These are phyloP conservation scores for Megalops atlanticus DNA, from an alignment of 2,113 vertebrate species.

Conservation along the genomic window DNA sequence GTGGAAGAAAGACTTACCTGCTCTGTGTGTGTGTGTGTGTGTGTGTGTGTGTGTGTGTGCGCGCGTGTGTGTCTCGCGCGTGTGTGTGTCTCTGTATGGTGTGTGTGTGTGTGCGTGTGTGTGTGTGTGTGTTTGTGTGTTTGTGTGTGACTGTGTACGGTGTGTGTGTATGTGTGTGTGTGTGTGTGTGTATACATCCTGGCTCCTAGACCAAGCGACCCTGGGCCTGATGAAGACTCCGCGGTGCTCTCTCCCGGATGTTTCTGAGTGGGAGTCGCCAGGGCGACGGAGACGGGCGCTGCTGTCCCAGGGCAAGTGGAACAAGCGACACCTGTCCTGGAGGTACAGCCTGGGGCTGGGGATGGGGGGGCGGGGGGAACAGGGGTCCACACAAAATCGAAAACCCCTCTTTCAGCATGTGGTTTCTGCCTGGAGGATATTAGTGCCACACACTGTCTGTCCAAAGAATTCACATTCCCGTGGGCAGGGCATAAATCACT, in stretches of 20 bases:
- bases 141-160: background rate
- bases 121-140: background rate
- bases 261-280: constrained; percentile 47
- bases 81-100: background rate
- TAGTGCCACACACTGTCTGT: too few relatives aligned
- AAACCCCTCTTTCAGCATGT: background rate
- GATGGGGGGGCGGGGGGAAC: background rate
- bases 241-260: constrained; percentile 90
- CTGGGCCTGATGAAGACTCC: constrained; percentile 91
- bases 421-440: constrained; percentile 9
- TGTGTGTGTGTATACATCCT: background rate
- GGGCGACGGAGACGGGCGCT: constrained; percentile 72
- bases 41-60: constrained; percentile 61
- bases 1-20: too few relatives aligned
- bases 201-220: constrained; percentile 81
- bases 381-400: background rate
- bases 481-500: too few relatives aligned
- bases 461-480: too few relatives aligned
- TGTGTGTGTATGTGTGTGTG: constrained; percentile 10
- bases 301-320: constrained; percentile 80
- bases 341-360: constrained; percentile 69
- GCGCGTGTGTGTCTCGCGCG: background rate
- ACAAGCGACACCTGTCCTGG: constrained; percentile 93
- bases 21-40: constrained; percentile 51
- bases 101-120: constrained; percentile 10